Percentiles rank a stretch among this genome's conserved stretches.
Conservation (phyloP, 2,797 vertebrate genomes). For the Ctenopoma multispine region DNA sequence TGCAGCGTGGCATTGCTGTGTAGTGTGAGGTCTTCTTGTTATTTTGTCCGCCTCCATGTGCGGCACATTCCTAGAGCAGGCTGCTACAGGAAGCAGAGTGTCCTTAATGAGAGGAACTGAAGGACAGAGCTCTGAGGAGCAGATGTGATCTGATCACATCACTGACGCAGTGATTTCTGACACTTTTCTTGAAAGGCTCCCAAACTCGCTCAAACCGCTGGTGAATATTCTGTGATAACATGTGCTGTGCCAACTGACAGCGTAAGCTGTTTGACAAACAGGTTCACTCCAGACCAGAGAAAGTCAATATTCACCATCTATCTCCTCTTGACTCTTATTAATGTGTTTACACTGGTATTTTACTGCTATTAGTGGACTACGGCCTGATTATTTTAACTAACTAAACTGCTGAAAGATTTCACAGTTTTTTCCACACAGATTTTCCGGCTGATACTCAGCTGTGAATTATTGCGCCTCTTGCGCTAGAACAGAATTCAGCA, state of each 20-base stretch:
- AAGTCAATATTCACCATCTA: slow-evolving; percentile 27
- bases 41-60: slow-evolving; percentile 37
- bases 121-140: slow-evolving; percentile 32
- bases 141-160: slow-evolving; percentile 44
- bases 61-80: slow-evolving; percentile 23
- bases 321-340: slow-evolving; percentile 41
- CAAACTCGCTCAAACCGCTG: slow-evolving; percentile 16
- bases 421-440: slow-evolving; percentile 26
- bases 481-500: slow-evolving; percentile 14
- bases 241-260: not conserved
- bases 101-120: slow-evolving; percentile 32
- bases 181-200: slow-evolving; percentile 38
- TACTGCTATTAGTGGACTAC: slow-evolving; percentile 13
- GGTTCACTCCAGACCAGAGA: slow-evolving; percentile 31
- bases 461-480: slow-evolving; percentile 21
- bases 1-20: slow-evolving; percentile 3
- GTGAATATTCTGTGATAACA: slow-evolving; percentile 16
- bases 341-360: slow-evolving; percentile 42
- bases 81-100: slow-evolving; percentile 17
- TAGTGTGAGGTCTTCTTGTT: slow-evolving; percentile 25
- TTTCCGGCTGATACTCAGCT: slow-evolving; percentile 14
- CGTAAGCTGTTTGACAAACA: slow-evolving; percentile 42
- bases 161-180: slow-evolving; percentile 45
- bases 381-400: slow-evolving; percentile 30
- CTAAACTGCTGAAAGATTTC: slow-evolving; percentile 24